Base-by-base conservation (phyloP, 64 coral and sea anemone genomes). In the Porites australiensis region DNA sequence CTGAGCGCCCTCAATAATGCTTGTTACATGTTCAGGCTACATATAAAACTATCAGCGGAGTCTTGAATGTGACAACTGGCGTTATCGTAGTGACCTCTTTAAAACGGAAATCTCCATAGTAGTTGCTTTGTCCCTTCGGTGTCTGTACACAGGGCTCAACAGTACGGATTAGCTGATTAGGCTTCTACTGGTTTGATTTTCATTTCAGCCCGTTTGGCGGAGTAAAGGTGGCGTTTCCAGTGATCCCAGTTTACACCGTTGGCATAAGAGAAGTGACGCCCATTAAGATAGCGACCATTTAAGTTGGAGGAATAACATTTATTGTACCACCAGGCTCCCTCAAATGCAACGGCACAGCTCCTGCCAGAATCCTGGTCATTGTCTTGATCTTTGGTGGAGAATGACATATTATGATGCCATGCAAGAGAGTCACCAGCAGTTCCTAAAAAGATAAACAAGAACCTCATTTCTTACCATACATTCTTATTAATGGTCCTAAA, bases 261-360 rank as follows among this genome's bases (percentile, higher is more conserved):
- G 43, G 70, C 70, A 5, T 7, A 15, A 16, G 52, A 50, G 2
- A 5, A 58, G 48, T 87, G 84, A 12, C 55, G 2, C 15, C 84
- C 84, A 13, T 87, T 48, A 81, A 50, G 66, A 50, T 90, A 90
- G 60, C 80, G 64, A 3, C 88, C 88, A 72, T 90, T 90, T 10
- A 90, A 49, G 50, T 82, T 72, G 20, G 88, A 90, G 0, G 4
- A 1, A 7, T 70, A 46, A 47, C 88, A 90, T 37, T 50, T 70
- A 19, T 82, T 90, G 23, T 81, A 90, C 88, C 88, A 90, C 88
- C 88, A 90, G 10, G 62, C 77, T 5, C 88, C 88, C 6, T 62
- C 70, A 44, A 18, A 49, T 12, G 14, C 14, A 12, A 14, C 46
- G 19, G 88, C 44, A 13, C 88, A 90, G 10, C 14, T 65, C 6